A percentile compares a stretch with the other conserved stretches of the same genome.
phyloP scores from a whole-genome alignment of 2,888 invertebrate species.

The Plagiodera versicolora region DNA sequence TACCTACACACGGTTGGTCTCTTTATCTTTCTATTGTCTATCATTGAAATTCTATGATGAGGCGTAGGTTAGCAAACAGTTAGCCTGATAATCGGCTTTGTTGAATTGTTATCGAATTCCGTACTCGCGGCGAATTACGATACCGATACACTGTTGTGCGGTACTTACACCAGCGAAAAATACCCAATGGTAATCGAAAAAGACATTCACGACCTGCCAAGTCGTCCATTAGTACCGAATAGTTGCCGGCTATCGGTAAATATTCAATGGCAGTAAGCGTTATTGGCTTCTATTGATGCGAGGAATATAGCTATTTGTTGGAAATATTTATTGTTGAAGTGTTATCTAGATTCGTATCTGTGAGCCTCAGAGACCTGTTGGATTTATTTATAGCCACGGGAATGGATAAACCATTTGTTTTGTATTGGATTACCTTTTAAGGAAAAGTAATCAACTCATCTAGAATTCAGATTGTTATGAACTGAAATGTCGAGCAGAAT shows the following conservation, averaged over 20 bases:
- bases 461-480: too few species aligned
- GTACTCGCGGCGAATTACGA: conserved; percentile 1
- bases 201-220: background rate
- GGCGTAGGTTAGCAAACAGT: conserved; percentile 23
- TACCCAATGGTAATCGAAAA: conserved; percentile 7
- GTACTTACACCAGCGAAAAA: conserved; percentile 7
- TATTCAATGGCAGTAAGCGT: background rate
- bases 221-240: background rate
- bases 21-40: background rate
- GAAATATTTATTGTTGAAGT: background rate
- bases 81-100: conserved; percentile 16
- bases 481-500: too few species aligned
- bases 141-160: background rate
- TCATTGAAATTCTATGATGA: background rate
- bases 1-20: too few species aligned
- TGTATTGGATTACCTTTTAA: too few species aligned
- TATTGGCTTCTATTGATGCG: background rate
- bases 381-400: too few species aligned
- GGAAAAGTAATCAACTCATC: too few species aligned
- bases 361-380: too few species aligned
- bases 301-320: background rate
- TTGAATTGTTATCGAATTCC: conserved; percentile 24
- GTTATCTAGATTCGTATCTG: background rate
- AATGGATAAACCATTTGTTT: too few species aligned
- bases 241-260: conserved; percentile 1